Evolutionary conservation across 2,888 invertebrate species (phyloP), one percentile per base, ranked within the genome.

Genomic region (Drosophila pegasa): DNA sequence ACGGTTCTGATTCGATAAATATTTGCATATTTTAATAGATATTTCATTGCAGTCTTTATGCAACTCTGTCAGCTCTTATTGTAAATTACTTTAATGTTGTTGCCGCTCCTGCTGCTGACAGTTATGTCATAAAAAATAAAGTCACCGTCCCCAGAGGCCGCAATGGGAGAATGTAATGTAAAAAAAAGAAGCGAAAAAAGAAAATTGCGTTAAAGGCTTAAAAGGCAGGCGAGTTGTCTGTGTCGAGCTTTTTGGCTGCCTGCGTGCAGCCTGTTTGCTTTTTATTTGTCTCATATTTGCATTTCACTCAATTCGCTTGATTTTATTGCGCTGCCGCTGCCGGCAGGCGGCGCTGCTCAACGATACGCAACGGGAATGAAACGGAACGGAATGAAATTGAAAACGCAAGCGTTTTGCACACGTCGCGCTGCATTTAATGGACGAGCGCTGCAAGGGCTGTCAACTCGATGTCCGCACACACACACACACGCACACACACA

Each of bases 261-360:
- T 38, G 40, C 14, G 33, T 40, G 47, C 62, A 37, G 52, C 60
- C 77, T 87, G 74, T 87, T 85, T 87, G 71, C 76, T 61, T 87
- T 88, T 88, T 87, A 87, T 84, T 85, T 85, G 89, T 87, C 87
- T 81, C 87, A 88, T 89, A 87, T 89, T 90, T 89, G 91, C 85
- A 77, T 84, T 88, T 81, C 89, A 89, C 90, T 90, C 87, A 88
- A 87, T 87, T 87, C 90, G 80, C 87, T 90, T 82, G 78, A 85
- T 89, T 89, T 89, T 85, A 86, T 88, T 76, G 84, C 84, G 61
- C 16, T 18, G 47, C 18, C 18, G 10, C n/a, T 47, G 69, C 47
- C 62, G 59, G n/a, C 61, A 58, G 67, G 31, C 48, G 58, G 20
- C 59, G 72, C 59, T 52, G 57, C 45, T 20, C 33, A 45, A 37